Evolutionary conservation across 2,113 vertebrate genomes (phyloP), one percentile per base, ranked within the genome.

Genomic region (Apeltes quadracus): DNA sequence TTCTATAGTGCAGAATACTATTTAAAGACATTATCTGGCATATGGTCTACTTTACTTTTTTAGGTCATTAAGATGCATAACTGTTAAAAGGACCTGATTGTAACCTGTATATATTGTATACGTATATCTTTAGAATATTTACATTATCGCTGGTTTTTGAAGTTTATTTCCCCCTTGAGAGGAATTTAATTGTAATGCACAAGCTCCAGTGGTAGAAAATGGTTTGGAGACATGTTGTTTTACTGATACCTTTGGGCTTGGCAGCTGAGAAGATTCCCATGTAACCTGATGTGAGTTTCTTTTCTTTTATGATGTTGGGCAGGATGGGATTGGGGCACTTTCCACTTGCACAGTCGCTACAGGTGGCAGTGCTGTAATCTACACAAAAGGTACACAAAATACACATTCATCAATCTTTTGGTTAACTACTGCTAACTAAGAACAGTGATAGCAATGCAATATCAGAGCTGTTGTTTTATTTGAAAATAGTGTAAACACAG

Each of bases 241-340:
- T 18, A 12, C 9, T 66, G 22, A 13, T 74, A 94, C 93, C 92
- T 84, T 25, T 34, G 20, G 93, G 93, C 48, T 94, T 94, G 54
- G 4, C 1, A 7, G 72, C 0, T 39, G 89, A 89, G 23, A 62
- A 27, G 14, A 91, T 59, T 48, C 84, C 88, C 78, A 93, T 84
- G 76, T 94, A 94, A 15, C 93, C 93, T n/a, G 92, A 93, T 27
- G 92, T 94, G 10, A 94, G 92, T 38, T 86, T 89, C 76, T 83
- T 91, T 38, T 88, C 43, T 2, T 81, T 61, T 10, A 92, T 44
- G 70, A 94, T 92, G 23, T 62, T 76, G 25, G 88, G 58, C 39
- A 94, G 88, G 43, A 94, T 82, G 4, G 75, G 63, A 50, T 92
- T 91, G 13, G 88, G 53, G 32, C 93, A 94, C 7, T 59, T 82